Base-by-base conservation (phyloP, 2,797 vertebrate genomes). In the Girardinus metallicus region DNA sequence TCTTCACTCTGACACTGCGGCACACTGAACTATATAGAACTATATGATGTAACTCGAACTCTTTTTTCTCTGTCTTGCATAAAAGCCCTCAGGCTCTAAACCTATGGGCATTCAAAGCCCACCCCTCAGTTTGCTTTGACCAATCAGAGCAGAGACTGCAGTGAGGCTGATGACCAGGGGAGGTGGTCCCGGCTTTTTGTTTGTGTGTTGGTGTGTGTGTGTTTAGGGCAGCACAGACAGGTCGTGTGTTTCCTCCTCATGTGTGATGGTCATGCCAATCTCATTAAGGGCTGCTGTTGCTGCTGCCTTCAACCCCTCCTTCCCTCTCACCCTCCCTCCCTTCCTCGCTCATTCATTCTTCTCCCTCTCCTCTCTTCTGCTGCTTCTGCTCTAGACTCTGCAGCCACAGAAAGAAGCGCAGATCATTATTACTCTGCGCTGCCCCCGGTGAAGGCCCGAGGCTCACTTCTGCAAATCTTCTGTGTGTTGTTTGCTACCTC, bases 241-340 rank as follows among this genome's bases (percentile, higher is more conserved):
- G 53, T 83, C 85, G 89, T 93, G 86, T 92, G 88, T 89, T 86
- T 85, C 88, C 89, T 82, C 83, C 83, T 84, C 89, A 79, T 93
- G 94, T 95, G 89, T 94, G 91, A 94, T 91, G 92, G 96, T 96
- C 96, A 96, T 96, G 93, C 95, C 91, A 70, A 90, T 96, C 93
- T 95, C 87, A 96, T 96, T 96, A 96, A 93, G 91, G 75, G 86
- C 89, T 92, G 90, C 82, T 88, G 88, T 91, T 93, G 84, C 81
- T 92, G 90, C 91, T 88, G 82, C 43, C n/a, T 86, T 83, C 86
- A 79, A 47, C 76, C 57, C 66, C 62, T 68, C 75, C 43, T 76
- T 51, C 57, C 51, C 43, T 62, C 46, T 21, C 44, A 64, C 68
- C 43, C 55, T 68, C 49, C 36, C 66, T 64, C 76, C 12, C 76